Evolutionary conservation across 1,140 invertebrate genomes (phyloP).

Genomic region (Chelonus insularis): DNA sequence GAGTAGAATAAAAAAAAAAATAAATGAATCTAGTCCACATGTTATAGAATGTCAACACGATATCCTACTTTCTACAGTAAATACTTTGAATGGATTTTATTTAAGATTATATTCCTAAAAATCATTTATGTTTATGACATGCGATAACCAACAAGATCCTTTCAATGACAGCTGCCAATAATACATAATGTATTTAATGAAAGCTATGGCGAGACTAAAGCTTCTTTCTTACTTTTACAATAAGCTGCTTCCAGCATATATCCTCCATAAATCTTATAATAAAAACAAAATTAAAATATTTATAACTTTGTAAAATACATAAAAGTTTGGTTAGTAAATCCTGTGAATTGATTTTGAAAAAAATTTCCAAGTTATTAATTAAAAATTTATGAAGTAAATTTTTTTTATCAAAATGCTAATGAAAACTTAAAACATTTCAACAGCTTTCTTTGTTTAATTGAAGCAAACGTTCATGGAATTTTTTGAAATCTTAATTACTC

Average conservation of each 20-base stretch:
- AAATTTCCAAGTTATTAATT: too few species aligned
- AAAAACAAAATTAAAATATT: too few species aligned
- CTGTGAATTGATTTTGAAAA: too few species aligned
- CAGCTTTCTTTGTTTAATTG: too few species aligned
- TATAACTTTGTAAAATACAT: too few species aligned
- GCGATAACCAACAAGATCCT: neutral
- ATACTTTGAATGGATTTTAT: neutral
- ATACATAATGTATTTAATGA: neutral
- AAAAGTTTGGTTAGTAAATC: too few species aligned
- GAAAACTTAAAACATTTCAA: too few species aligned
- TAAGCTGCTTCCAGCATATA: neutral
- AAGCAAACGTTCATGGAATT: too few species aligned
- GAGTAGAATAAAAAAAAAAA: neutral
- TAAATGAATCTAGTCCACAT: neutral
- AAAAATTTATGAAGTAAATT: too few species aligned
- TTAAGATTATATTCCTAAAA: neutral
- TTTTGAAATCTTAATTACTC: too few species aligned
- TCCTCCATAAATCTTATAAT: too few species aligned
- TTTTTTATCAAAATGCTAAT: too few species aligned
- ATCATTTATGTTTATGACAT: neutral
- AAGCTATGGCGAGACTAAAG: neutral
- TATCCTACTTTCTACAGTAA: neutral
- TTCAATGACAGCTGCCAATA: conserved; percentile 8
- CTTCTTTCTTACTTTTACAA: neutral
- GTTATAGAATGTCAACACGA: neutral